A percentile compares a stretch with the other conserved stretches of the same genome.
phyloP scores from a whole-genome alignment of 2,888 invertebrate genomes.

The Habrosyne pyritoides region DNA sequence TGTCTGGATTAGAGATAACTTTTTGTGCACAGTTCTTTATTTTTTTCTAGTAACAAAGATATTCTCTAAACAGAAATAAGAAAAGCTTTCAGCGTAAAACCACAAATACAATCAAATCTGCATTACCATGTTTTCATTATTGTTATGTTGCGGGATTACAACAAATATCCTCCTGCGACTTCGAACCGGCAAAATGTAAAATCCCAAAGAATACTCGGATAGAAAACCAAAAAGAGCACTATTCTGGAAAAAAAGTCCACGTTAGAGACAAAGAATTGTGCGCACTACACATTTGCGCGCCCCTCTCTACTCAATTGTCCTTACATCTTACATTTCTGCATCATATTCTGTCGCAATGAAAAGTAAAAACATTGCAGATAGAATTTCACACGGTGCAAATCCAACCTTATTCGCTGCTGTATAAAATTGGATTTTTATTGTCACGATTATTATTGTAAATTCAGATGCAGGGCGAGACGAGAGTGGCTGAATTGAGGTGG shows the following conservation, averaged over 20 bases:
- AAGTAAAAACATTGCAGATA: conserved; percentile 76
- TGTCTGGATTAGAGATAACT: too few relatives aligned
- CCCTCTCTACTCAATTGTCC: conserved; percentile 74
- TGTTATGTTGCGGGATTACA: not conserved
- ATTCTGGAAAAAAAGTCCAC: conserved; percentile 51
- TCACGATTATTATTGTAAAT: conserved; percentile 51
- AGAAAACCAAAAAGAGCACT: conserved; percentile 50
- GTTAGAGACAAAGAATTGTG: conserved; percentile 56
- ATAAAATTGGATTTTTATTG: conserved; percentile 34
- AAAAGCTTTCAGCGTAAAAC: too few relatives aligned
- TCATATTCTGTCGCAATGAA: conserved; percentile 80
- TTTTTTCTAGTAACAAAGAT: too few relatives aligned
- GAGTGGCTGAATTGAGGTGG: conserved; percentile 78
- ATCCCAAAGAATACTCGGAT: conserved; percentile 6
- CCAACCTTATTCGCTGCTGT: conserved; percentile 12
- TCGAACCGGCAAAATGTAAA: not conserved
- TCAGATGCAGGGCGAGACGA: conserved; percentile 73
- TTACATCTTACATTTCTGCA: conserved; percentile 81
- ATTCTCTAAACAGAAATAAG: too few relatives aligned
- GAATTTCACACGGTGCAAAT: conserved; percentile 16
- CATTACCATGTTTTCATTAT: not conserved
- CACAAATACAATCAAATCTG: not conserved
- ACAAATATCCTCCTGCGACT: not conserved
- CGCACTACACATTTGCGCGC: conserved; percentile 64
- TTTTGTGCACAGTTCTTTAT: too few relatives aligned